phyloP scores from a whole-genome alignment of 2,888 invertebrate species.

The Folsomia manolachei region DNA sequence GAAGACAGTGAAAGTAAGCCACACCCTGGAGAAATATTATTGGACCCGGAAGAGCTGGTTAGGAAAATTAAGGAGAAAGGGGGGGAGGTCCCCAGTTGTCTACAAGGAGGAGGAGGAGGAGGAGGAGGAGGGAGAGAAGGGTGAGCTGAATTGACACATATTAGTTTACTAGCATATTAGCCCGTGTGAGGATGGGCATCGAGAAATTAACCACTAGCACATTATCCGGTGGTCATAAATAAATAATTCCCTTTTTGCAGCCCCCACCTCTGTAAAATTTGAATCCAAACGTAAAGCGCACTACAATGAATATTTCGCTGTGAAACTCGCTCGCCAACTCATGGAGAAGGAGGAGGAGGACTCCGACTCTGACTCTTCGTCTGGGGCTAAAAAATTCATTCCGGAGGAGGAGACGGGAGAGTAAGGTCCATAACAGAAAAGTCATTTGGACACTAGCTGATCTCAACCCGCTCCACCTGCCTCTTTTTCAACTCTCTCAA shows the following conservation, averaged over 20 bases:
- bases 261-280: conserved; percentile 61
- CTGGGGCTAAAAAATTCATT: conserved; percentile 15
- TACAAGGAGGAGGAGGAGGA: conserved; percentile 1
- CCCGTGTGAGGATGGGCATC: too few relatives aligned
- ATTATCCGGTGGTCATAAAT: too few relatives aligned
- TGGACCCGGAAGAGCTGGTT: conserved; percentile 17
- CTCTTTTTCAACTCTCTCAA: too few relatives aligned
- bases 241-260: background rate
- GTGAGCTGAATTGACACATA: background rate
- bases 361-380: background rate
- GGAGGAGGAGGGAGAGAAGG: conserved; percentile 10
- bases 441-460: too few relatives aligned
- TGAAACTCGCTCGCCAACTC: conserved; percentile 84
- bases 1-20: conserved; percentile 48
- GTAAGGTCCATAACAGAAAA: too few relatives aligned
- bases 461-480: too few relatives aligned
- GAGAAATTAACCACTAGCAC: too few relatives aligned
- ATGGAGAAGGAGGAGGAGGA: conserved; percentile 64
- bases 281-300: conserved; percentile 93
- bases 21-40: background rate
- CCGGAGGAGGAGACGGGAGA: background rate
- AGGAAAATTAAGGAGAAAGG: conserved; percentile 10
- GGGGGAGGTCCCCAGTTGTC: background rate
- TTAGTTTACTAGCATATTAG: too few relatives aligned
- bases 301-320: conserved; percentile 95